Evolutionary conservation across 1,140 invertebrate species (phyloP), one percentile per base, ranked within the genome.

Genomic region (Pachypeltis micranthus): DNA sequence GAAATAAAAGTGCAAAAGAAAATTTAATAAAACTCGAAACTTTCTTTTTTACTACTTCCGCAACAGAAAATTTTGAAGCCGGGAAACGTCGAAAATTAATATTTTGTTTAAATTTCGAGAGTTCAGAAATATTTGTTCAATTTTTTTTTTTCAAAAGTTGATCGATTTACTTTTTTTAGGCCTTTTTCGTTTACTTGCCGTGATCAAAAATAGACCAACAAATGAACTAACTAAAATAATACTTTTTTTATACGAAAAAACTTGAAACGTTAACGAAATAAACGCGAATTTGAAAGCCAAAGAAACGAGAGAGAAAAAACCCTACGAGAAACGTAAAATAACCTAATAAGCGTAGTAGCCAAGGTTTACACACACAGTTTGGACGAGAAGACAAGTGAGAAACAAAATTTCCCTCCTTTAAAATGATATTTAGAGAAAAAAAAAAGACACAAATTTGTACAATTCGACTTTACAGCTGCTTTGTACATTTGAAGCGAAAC

Each of bases 301-400:
- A 39, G 16, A 39, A 16, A 10, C 16, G 31, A 39, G 31, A 39
- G 16, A 39, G 7, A 59, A 29, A 59, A 44, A 25, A 44, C 57
- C 29, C n/a, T 1, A 57, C 27, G 29, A 55, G 10, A 55, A 56
- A 56, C 21, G 21, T 28, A 47, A 59, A 26, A 27, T 59, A 64
- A 59, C 47, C 44, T 59, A 64, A 57, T 64, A 64, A 64, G 63
- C 63, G 63, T 64, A n/a, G n/a, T n/a, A 59, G 63, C 63, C 44
- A 31, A 60, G 63, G 63, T 26, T n/a, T 59, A 60, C 26, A 63
- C 55, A 44, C 51, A 31, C 19, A 23, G 24, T 29, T n/a, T 24
- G n/a, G n/a, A n/a, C n/a, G n/a, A n/a, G n/a, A n/a, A 23, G 62
- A 60, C 34, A 51, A 10, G 21, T 51, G 47, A 51, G 47, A 10